Conservation (phyloP, 2,888 invertebrate genomes). For the Drosophila dives region DNA sequence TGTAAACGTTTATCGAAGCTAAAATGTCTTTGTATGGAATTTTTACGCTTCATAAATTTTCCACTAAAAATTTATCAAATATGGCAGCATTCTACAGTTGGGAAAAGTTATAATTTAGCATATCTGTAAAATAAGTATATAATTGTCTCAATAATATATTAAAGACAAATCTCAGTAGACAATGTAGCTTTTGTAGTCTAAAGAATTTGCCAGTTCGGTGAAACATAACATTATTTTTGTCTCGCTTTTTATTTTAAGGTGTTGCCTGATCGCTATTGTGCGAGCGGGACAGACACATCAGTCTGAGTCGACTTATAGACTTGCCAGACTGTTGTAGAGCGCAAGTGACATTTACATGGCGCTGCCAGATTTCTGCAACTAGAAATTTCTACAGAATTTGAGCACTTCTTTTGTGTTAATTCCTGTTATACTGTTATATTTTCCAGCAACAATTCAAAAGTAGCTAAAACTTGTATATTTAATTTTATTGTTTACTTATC, state of each 20-base stretch:
- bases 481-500: too few species aligned
- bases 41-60: neutral
- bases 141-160: neutral
- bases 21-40: neutral
- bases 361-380: too few species aligned
- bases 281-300: constrained; percentile 9
- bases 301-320: neutral
- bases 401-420: constrained; percentile 7
- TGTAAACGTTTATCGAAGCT: neutral
- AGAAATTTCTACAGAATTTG: constrained; percentile 18
- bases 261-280: constrained; percentile 16
- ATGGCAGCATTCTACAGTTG: neutral
- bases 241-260: neutral
- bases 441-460: neutral
- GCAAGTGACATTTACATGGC: too few species aligned
- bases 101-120: neutral
- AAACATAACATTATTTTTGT: neutral
- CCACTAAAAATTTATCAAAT: neutral
- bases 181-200: neutral
- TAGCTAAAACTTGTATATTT: too few species aligned
- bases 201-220: constrained; percentile 3
- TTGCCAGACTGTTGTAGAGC: constrained; percentile 38
- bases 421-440: constrained; percentile 39
- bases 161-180: neutral
- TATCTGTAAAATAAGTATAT: neutral